Conservation (phyloP, 2,888 invertebrate species). For the Calameuta idolon region DNA sequence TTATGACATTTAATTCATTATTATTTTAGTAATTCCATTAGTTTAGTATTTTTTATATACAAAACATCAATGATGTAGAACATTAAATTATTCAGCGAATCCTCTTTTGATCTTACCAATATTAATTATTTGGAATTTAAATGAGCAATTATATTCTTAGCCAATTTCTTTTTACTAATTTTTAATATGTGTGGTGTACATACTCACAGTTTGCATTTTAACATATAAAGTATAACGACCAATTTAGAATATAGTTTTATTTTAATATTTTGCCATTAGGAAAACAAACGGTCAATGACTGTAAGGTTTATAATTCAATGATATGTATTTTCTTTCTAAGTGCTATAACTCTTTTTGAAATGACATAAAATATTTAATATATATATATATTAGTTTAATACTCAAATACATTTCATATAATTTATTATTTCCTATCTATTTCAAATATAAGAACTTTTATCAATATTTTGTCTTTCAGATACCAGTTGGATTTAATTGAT, state of each 20-base stretch:
- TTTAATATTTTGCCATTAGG: background rate
- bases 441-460: background rate
- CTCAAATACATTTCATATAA: no score
- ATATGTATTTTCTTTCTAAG: background rate
- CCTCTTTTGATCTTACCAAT: background rate
- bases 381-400: no score
- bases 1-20: background rate
- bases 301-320: background rate
- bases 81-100: background rate
- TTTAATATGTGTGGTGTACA: background rate
- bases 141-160: background rate
- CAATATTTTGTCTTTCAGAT: background rate
- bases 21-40: background rate
- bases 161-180: background rate
- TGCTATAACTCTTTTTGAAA: background rate
- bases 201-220: background rate
- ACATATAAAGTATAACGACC: background rate
- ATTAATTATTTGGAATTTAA: background rate
- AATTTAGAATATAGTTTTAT: background rate
- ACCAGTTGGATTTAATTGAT: background rate
- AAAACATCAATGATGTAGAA: background rate
- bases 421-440: background rate
- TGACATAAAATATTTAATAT: no score
- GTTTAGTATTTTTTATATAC: background rate
- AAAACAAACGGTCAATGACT: background rate